Percentiles rank a stretch among this genome's conserved stretches.
These are phyloP conservation scores for Rhinoraja longicauda DNA, from an alignment of 2,797 vertebrate genomes.

Conservation along the genomic window DNA sequence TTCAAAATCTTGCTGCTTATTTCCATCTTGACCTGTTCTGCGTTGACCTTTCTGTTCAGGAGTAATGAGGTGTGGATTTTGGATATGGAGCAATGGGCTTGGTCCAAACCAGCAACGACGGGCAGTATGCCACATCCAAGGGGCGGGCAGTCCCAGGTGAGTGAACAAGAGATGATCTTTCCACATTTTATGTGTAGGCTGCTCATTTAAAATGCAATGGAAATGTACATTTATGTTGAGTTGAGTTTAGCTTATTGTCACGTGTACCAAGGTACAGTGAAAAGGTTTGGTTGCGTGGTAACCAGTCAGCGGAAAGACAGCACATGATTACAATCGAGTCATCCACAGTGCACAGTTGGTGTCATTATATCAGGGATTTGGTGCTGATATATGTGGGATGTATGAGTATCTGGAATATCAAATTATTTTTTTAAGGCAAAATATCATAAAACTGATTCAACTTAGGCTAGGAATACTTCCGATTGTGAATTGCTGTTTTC, in stretches of 20 bases:
- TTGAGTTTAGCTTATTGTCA: too few relatives aligned
- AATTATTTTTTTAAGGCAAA: neutral
- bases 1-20: neutral
- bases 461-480: neutral
- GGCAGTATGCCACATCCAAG: slow-evolving; percentile 83
- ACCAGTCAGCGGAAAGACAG: too few relatives aligned
- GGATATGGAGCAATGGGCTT: slow-evolving; percentile 94
- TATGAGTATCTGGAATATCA: neutral
- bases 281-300: too few relatives aligned
- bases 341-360: neutral
- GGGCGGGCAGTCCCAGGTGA: slow-evolving; percentile 93
- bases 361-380: neutral
- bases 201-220: neutral
- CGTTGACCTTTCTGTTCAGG: slow-evolving; percentile 58
- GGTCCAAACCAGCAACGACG: slow-evolving; percentile 83
- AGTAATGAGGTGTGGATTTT: slow-evolving; percentile 96
- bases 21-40: neutral
- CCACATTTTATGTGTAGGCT: neutral
- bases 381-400: neutral
- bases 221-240: neutral
- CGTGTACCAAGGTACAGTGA: too few relatives aligned
- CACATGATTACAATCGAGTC: too few relatives aligned
- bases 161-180: slow-evolving; percentile 38
- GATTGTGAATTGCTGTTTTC: neutral
- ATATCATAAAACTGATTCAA: neutral